A percentile compares a stretch with the other conserved stretches of the same genome.
These are phyloP conservation scores for Apotomis turbidana DNA, from an alignment of 2,888 invertebrate genomes.

Conservation along the genomic window DNA sequence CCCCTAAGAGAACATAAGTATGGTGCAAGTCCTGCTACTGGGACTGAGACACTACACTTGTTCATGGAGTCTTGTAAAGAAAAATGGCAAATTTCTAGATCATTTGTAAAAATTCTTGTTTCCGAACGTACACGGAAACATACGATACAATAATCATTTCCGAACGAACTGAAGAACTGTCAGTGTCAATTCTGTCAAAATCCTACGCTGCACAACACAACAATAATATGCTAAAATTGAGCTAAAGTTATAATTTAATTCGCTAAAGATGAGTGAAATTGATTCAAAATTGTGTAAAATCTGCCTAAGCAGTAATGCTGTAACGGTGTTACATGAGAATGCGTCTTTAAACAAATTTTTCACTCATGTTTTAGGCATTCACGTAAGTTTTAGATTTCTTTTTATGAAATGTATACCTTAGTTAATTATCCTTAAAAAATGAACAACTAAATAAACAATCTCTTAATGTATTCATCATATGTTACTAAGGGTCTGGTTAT, in stretches of 20 bases:
- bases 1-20: too few species aligned
- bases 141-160: background rate
- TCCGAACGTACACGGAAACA: background rate
- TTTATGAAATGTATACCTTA: background rate
- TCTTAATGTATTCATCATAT: background rate
- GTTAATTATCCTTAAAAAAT: background rate
- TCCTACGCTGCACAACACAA: background rate
- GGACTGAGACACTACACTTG: too few species aligned
- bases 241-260: background rate
- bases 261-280: conserved; percentile 22
- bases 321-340: conserved; percentile 1
- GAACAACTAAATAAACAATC: background rate
- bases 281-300: conserved; percentile 36
- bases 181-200: conserved; percentile 12
- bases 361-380: conserved; percentile 27
- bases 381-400: background rate
- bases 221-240: background rate
- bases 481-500: too few species aligned
- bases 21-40: too few species aligned
- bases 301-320: conserved; percentile 21
- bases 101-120: background rate
- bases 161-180: conserved; percentile 6
- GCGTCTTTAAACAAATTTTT: conserved; percentile 32
- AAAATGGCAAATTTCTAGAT: too few species aligned
- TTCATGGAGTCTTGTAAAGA: too few species aligned